Percentiles rank a stretch among this genome's conserved stretches.
These are phyloP conservation scores for Diuraphis noxia DNA, from an alignment of 1,140 invertebrate genomes.

Conservation along the genomic window DNA sequence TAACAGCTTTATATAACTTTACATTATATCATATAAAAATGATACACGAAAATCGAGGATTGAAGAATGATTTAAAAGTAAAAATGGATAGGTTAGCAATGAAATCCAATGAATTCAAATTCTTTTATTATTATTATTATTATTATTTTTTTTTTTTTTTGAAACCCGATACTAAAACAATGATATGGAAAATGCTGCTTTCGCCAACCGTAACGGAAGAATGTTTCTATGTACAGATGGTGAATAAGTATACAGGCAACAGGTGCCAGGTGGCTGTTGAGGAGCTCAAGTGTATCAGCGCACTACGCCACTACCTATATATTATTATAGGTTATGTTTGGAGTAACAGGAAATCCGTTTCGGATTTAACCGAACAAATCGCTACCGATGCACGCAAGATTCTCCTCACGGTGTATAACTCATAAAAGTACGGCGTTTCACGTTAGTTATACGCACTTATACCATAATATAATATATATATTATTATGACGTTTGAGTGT, in stretches of 20 bases:
- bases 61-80: not conserved
- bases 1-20: not conserved
- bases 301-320: not conserved
- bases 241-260: not conserved
- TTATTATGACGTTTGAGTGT: not conserved
- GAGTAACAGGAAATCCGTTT: conserved; percentile 51
- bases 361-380: conserved; percentile 49
- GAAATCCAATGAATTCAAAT: not conserved
- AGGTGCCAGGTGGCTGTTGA: conserved; percentile 19
- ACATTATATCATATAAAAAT: not conserved
- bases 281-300: conserved; percentile 43
- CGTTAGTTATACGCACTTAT: not conserved
- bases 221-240: not conserved
- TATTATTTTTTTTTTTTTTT: not conserved
- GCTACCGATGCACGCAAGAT: conserved; percentile 32
- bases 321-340: conserved; percentile 12
- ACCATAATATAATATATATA: not conserved
- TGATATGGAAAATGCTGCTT: conserved; percentile 23
- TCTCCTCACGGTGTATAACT: conserved; percentile 23
- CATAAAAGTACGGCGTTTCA: conserved; percentile 35
- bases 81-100: not conserved
- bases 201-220: conserved; percentile 36
- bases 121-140: not conserved
- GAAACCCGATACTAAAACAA: conserved; percentile 26
- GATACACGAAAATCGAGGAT: not conserved